phyloP scores from a whole-genome alignment of 2,888 invertebrate species.

The Clitarchus hookeri region DNA sequence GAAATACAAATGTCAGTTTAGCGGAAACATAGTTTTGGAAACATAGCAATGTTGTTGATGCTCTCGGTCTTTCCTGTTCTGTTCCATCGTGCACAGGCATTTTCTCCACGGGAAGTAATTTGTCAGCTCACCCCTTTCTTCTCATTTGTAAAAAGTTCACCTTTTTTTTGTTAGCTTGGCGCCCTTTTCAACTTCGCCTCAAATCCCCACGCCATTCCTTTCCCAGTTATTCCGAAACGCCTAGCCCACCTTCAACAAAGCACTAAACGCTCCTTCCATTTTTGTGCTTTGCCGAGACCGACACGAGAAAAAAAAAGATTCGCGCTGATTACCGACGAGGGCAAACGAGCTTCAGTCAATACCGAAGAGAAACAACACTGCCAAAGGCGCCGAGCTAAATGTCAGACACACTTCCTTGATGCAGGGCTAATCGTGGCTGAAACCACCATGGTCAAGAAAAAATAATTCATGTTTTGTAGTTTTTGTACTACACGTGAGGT shows the following conservation, averaged over 20 bases:
- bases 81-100: not conserved
- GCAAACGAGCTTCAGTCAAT: not conserved
- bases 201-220: not conserved
- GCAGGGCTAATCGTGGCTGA: not conserved
- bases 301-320: not conserved
- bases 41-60: too few species aligned
- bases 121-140: not conserved
- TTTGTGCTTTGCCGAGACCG: not conserved
- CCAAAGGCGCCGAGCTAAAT: not conserved
- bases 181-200: not conserved
- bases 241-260: not conserved
- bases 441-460: too few species aligned
- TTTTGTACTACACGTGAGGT: too few species aligned
- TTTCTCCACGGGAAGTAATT: not conserved
- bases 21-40: too few species aligned
- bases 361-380: not conserved
- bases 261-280: not conserved
- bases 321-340: not conserved
- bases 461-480: too few species aligned
- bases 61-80: too few species aligned
- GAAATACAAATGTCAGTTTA: too few species aligned
- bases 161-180: not conserved
- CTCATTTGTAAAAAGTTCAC: not conserved
- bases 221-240: not conserved
- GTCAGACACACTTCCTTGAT: not conserved